A percentile compares a stretch with the other conserved stretches of the same genome.
phyloP scores from a whole-genome alignment of 2,888 invertebrate species.

The Torymus tubicola region DNA sequence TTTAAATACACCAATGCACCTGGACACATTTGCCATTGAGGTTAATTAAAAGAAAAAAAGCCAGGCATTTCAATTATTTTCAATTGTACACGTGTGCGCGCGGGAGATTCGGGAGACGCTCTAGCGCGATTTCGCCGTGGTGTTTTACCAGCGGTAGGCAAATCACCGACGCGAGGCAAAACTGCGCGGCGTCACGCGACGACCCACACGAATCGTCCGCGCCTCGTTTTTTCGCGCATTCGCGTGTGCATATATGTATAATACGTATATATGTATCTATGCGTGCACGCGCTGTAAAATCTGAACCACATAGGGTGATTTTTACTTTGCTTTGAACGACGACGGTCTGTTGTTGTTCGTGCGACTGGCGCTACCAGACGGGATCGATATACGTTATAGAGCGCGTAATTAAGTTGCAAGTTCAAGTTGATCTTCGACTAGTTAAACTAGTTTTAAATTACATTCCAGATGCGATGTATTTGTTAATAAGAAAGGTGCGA shows the following conservation, averaged over 20 bases:
- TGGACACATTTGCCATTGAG: neutral
- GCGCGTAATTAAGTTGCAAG: too few species aligned
- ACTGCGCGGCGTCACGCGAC: slow-evolving; percentile 34
- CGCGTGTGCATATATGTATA: too few species aligned
- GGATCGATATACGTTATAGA: too few species aligned
- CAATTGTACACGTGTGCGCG: neutral
- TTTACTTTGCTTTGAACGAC: neutral
- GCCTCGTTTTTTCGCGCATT: too few species aligned
- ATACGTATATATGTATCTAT: too few species aligned
- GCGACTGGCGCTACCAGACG: too few species aligned
- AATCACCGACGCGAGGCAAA: slow-evolving; percentile 49
- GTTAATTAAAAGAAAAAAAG: neutral
- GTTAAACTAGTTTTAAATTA: neutral
- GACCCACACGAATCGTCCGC: too few species aligned
- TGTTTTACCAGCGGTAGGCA: slow-evolving; percentile 52
- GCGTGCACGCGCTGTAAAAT: neutral
- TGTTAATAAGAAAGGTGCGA: too few species aligned
- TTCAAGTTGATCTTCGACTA: neutral
- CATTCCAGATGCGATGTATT: too few species aligned
- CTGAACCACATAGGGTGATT: neutral
- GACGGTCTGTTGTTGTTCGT: too few species aligned
- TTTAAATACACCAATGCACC: too few species aligned
- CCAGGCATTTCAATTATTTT: slow-evolving; percentile 14
- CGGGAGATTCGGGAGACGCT: slow-evolving; percentile 4
- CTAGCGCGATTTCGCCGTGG: slow-evolving; percentile 7